Conservation (phyloP, 1,140 invertebrate species). For the Gryllus bimaculatus region DNA sequence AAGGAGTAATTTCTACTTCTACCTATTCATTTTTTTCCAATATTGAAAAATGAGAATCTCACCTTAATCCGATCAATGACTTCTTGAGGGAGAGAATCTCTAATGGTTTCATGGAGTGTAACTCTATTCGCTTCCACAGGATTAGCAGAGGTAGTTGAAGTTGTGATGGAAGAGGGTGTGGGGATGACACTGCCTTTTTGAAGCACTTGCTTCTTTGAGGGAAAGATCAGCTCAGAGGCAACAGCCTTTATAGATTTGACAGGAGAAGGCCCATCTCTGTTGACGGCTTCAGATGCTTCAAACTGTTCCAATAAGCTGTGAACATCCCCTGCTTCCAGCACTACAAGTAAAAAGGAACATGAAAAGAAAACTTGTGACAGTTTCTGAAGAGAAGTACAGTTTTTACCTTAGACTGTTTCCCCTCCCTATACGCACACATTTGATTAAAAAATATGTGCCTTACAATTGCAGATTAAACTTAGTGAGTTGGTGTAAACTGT, state of each 20-base stretch:
- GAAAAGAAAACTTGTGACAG: no score
- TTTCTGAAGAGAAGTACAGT: no score
- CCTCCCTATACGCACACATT: no score
- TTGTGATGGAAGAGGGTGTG: not conserved
- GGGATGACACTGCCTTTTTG: not conserved
- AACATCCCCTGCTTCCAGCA: constrained; percentile 41
- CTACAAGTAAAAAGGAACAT: constrained; percentile 25
- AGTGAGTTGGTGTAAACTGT: no score
- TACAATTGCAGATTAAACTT: no score
- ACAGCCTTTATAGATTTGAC: not conserved
- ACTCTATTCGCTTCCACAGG: constrained; percentile 26
- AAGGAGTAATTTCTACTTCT: no score
- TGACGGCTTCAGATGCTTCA: constrained; percentile 37
- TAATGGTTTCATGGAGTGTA: constrained; percentile 34
- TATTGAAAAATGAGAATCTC: constrained; percentile 19
- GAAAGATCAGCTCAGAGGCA: not conserved
- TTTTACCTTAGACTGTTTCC: no score
- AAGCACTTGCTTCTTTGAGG: not conserved
- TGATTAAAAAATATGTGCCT: no score
- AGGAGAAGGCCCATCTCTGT: constrained; percentile 9
- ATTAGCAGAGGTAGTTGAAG: not conserved
- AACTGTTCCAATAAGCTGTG: constrained; percentile 45
- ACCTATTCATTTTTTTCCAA: no score
- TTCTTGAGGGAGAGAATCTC: constrained; percentile 35
- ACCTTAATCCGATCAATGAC: constrained; percentile 42